Evolutionary conservation across 30 jellyfish, hydroid and myxozoan genomes (phyloP).

Genomic region (Aurelia sp.): DNA sequence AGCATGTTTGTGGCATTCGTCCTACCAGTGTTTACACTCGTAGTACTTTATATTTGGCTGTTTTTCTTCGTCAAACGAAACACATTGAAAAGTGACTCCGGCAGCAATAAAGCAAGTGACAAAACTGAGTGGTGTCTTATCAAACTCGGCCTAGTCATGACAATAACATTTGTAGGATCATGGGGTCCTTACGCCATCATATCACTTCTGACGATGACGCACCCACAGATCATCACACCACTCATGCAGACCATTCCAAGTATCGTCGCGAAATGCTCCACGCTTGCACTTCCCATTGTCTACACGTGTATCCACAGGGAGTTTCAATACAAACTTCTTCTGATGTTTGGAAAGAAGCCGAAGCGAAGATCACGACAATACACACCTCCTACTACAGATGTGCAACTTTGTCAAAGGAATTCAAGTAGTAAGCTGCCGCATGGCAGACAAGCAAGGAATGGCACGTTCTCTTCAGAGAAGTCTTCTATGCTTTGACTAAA

Average conservation of each 20-base stretch:
- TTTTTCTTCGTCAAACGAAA: slow-evolving; percentile 10
- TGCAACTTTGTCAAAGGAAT: no score
- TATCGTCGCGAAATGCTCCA: slow-evolving; percentile 36
- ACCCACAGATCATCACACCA: slow-evolving; percentile 25
- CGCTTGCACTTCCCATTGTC: slow-evolving; percentile 35
- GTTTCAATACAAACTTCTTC: not conserved
- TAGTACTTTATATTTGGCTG: slow-evolving; percentile 2
- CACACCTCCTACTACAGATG: no score
- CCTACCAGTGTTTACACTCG: slow-evolving; percentile 2
- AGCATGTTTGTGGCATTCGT: slow-evolving; percentile 23
- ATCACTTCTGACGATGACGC: slow-evolving; percentile 6
- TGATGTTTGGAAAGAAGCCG: no score
- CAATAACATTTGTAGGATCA: slow-evolving; percentile 6
- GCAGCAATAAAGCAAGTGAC: not conserved
- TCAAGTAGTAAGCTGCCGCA: no score
- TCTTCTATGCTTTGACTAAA: no score
- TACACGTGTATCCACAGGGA: slow-evolving; percentile 20
- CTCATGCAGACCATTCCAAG: slow-evolving; percentile 42
- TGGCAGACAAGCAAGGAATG: no score
- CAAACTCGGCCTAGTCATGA: slow-evolving; percentile 20
- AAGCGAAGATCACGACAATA: no score
- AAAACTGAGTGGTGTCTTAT: slow-evolving; percentile 6
- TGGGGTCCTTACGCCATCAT: slow-evolving; percentile 49
- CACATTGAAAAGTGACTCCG: slow-evolving; percentile 22
- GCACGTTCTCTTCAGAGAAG: no score